Evolutionary conservation across 2,113 vertebrate species (phyloP).

Genomic region (Echinops telfairi): DNA sequence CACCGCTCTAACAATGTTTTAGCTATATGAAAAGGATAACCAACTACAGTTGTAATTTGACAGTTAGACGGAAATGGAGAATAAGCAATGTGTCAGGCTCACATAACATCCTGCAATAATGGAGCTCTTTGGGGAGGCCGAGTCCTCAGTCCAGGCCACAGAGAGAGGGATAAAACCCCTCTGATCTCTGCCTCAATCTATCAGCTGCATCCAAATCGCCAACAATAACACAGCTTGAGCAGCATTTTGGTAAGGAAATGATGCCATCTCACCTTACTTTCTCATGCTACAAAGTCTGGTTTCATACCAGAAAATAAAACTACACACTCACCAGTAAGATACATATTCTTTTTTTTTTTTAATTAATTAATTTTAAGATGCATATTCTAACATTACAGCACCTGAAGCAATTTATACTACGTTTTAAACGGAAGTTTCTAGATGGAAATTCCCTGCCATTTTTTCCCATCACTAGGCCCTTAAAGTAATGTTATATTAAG

Average conservation of each 20-base stretch:
- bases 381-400: not conserved
- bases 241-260: not conserved
- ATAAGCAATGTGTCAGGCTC: rapidly evolving
- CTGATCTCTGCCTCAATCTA: not conserved
- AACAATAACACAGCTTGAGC: not conserved
- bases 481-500: not conserved
- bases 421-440: not conserved
- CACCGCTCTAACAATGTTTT: not conserved
- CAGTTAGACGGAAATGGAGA: rapidly evolving
- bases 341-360: too few relatives aligned
- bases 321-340: not conserved
- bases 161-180: not conserved
- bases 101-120: not conserved
- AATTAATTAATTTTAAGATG: not conserved
- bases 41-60: not conserved
- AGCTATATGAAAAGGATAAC: not conserved
- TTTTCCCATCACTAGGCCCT: not conserved
- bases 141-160: conserved; percentile 15
- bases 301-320: not conserved
- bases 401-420: not conserved
- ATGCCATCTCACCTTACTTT: not conserved
- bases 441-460: not conserved
- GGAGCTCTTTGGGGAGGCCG: not conserved
- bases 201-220: not conserved
- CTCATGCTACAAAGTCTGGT: not conserved